Conservation (phyloP, 2,113 vertebrate species). For the Rhabdomys dilectus region DNA sequence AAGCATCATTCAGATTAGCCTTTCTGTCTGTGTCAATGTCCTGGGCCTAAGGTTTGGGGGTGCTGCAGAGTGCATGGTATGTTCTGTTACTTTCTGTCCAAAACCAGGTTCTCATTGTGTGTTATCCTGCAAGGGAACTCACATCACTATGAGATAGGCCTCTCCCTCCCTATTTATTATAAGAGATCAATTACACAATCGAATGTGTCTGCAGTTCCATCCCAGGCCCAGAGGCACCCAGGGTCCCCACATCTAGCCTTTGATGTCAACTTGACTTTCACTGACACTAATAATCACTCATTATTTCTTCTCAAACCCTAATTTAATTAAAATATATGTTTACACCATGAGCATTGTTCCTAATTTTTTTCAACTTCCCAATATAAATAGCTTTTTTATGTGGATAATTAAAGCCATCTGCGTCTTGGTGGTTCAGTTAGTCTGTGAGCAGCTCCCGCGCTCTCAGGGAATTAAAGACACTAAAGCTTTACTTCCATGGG, state of each 20-base stretch:
- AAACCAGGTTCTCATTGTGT: constrained; percentile 15
- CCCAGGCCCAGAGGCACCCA: constrained; percentile 38
- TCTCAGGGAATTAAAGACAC: constrained; percentile 81
- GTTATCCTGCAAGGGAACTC: constrained; percentile 13
- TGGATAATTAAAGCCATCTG: constrained; percentile 90
- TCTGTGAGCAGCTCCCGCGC: constrained; percentile 80
- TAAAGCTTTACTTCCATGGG: constrained; percentile 80
- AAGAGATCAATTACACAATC: constrained; percentile 71
- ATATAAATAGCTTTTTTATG: constrained; percentile 86
- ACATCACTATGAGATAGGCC: constrained; percentile 53
- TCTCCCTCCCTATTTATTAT: constrained; percentile 59
- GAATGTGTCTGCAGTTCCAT: constrained; percentile 38
- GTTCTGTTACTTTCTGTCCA: constrained; percentile 6
- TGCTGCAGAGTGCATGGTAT: not conserved
- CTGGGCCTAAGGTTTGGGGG: not conserved
- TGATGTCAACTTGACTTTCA: constrained; percentile 76
- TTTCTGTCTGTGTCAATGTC: not conserved
- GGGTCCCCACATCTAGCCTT: constrained; percentile 58
- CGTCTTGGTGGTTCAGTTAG: constrained; percentile 85
- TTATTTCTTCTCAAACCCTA: constrained; percentile 81
- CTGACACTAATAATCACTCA: constrained; percentile 81
- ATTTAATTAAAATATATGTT: constrained; percentile 86
- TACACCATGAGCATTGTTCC: constrained; percentile 87
- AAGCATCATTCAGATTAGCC: not conserved
- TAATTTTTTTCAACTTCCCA: constrained; percentile 85